These are phyloP conservation scores for Heloderma charlesbogerti DNA, from an alignment of 2,113 vertebrate species.

Conservation along the genomic window DNA sequence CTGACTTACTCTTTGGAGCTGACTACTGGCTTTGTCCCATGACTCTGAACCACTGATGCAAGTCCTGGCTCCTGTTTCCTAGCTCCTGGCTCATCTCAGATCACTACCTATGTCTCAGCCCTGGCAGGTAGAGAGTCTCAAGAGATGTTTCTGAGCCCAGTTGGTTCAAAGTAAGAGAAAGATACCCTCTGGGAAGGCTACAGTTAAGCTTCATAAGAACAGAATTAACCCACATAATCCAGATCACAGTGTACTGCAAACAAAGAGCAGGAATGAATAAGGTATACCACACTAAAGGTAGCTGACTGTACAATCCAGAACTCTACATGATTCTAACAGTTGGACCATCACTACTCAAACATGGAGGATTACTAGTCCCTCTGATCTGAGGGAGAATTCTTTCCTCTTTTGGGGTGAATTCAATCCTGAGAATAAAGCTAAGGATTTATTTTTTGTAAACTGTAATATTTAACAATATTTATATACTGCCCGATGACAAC, in stretches of 20 bases:
- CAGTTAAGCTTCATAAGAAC: not conserved
- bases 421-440: not conserved
- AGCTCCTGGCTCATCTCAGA: not conserved
- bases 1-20: not conserved
- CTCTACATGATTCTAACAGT: not conserved
- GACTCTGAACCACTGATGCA: not conserved
- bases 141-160: not conserved
- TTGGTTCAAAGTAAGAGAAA: not conserved
- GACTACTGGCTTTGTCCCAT: not conserved
- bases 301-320: not conserved
- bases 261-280: not conserved
- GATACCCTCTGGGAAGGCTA: not conserved
- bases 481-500: not conserved
- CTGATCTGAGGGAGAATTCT: not conserved
- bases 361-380: not conserved
- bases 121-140: not conserved
- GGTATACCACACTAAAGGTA: not conserved
- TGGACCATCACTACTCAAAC: not conserved
- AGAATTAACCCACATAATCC: not conserved
- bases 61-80: not conserved
- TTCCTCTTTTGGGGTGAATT: not conserved
- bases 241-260: not conserved
- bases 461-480: not conserved
- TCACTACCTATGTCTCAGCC: not conserved
- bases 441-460: not conserved